phyloP scores from a whole-genome alignment of 2,113 vertebrate genomes.

The Ibidorhyncha struthersii region DNA sequence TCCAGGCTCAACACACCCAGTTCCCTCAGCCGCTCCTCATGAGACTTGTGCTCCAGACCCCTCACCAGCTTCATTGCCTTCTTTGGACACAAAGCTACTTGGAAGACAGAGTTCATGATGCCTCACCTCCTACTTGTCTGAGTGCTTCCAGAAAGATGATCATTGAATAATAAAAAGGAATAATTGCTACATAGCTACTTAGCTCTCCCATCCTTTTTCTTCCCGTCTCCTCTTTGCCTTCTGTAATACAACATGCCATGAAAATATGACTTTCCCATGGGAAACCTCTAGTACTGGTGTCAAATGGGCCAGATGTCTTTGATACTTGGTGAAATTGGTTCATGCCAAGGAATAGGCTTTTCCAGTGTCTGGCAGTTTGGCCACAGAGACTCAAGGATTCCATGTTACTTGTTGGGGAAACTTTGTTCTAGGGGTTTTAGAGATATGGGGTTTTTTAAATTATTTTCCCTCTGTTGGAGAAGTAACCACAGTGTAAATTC shows the following conservation, averaged over 20 bases:
- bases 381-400: background rate
- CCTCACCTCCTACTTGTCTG: background rate
- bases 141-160: background rate
- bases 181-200: no score
- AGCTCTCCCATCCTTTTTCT: background rate
- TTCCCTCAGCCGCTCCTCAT: background rate
- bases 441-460: background rate
- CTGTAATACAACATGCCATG: background rate
- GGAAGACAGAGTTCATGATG: background rate
- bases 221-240: background rate
- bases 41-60: background rate
- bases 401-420: background rate
- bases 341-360: background rate
- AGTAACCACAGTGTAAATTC: background rate
- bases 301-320: no score
- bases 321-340: background rate
- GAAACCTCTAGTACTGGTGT: background rate
- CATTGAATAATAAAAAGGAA: background rate
- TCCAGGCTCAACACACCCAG: background rate
- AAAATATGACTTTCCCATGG: background rate
- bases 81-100: accelerated
- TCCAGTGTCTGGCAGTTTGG: background rate
- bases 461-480: background rate
- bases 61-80: accelerated
- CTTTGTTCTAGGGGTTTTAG: background rate